Percentiles rank a stretch among this genome's conserved stretches.
These are phyloP conservation scores for Prunella fulvescens DNA, from an alignment of 2,113 vertebrate genomes.

Conservation along the genomic window DNA sequence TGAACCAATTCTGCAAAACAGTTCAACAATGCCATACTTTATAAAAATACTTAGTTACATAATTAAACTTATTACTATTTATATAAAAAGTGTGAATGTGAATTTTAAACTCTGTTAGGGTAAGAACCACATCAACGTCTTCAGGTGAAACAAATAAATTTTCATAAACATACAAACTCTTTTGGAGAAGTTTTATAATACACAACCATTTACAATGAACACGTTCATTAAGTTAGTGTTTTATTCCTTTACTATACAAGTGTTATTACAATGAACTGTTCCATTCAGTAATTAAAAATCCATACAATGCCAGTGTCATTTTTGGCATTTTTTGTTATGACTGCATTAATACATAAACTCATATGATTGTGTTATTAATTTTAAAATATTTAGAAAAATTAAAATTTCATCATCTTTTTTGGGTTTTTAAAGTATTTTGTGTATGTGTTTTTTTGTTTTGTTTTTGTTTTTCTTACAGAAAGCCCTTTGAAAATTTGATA, in stretches of 20 bases:
- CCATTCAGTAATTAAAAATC: slow-evolving; percentile 71
- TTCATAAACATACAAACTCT: slow-evolving; percentile 74
- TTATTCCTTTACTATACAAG: slow-evolving; percentile 84
- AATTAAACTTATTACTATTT: slow-evolving; percentile 68
- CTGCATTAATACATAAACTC: slow-evolving; percentile 72
- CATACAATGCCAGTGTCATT: slow-evolving; percentile 64
- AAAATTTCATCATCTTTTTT: slow-evolving; percentile 53
- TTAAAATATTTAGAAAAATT: slow-evolving; percentile 77
- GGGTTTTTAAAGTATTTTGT: neutral
- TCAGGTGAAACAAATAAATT: slow-evolving; percentile 68
- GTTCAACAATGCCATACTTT: slow-evolving; percentile 70
- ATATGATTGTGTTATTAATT: slow-evolving; percentile 65
- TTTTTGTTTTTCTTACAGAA: slow-evolving; percentile 73
- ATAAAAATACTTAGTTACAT: slow-evolving; percentile 79
- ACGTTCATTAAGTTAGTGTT: slow-evolving; percentile 76
- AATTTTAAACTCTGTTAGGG: slow-evolving; percentile 65
- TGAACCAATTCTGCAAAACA: slow-evolving; percentile 74
- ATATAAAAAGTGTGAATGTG: slow-evolving; percentile 73
- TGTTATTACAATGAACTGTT: slow-evolving; percentile 73
- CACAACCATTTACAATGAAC: slow-evolving; percentile 75
- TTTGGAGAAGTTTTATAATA: slow-evolving; percentile 74
- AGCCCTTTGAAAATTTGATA: slow-evolving; percentile 79
- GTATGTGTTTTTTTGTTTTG: neutral
- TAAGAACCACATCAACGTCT: slow-evolving; percentile 69
- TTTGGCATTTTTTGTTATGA: slow-evolving; percentile 61